phyloP scores from a whole-genome alignment of 2,113 vertebrate genomes.

The Numenius arquata region DNA sequence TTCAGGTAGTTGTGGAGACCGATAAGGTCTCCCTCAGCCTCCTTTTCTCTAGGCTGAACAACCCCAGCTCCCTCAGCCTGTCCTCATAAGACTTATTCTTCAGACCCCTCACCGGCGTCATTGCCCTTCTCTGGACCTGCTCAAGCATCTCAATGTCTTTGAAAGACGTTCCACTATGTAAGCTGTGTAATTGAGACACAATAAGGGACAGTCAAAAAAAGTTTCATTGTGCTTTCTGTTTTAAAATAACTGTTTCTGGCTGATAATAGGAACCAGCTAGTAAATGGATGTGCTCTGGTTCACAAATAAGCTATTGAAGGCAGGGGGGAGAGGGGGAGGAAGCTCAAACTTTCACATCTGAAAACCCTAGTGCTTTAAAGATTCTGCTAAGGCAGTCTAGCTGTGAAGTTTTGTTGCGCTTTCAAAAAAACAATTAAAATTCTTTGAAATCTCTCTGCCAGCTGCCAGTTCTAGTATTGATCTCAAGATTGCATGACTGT shows the following conservation, averaged over 20 bases:
- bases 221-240: background rate
- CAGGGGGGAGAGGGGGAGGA: too few species aligned
- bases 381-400: background rate
- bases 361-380: background rate
- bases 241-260: background rate
- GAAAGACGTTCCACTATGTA: background rate
- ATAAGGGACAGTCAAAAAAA: background rate
- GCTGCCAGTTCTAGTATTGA: background rate
- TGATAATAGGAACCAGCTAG: background rate
- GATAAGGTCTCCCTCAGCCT: too few species aligned
- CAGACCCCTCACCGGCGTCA: too few species aligned
- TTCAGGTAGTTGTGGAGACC: too few species aligned
- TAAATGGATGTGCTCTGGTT: background rate
- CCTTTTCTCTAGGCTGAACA: too few species aligned
- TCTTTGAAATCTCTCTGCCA: background rate
- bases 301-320: background rate
- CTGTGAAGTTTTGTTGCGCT: background rate
- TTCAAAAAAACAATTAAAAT: background rate
- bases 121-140: too few species aligned
- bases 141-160: background rate
- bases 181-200: background rate
- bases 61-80: too few species aligned
- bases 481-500: background rate
- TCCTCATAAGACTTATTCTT: too few species aligned
- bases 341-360: background rate